Conservation (phyloP, 2,113 vertebrate genomes). For the Charina bottae region DNA sequence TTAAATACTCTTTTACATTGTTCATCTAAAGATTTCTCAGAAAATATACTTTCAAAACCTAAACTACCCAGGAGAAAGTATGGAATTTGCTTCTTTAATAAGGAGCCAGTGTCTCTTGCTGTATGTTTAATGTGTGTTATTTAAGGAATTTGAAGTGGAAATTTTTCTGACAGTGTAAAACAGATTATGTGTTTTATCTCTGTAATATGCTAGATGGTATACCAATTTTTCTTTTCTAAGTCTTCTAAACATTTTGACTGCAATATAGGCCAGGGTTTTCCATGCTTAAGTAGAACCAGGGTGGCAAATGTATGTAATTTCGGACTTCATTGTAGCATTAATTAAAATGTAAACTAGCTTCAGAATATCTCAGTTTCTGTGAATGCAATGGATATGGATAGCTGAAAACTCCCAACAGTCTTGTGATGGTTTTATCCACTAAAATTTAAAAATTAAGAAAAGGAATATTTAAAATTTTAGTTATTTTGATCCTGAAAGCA, state of each 20-base stretch:
- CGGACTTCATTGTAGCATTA: conserved; percentile 18
- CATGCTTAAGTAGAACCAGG: neutral
- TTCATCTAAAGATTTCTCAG: conserved; percentile 54
- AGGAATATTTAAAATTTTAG: conserved; percentile 40
- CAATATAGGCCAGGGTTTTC: neutral
- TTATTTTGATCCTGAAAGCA: conserved; percentile 35
- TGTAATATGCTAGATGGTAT: conserved; percentile 35
- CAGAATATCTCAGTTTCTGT: conserved; percentile 37
- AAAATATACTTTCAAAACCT: conserved; percentile 8
- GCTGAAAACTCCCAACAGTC: conserved; percentile 36
- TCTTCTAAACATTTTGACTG: conserved; percentile 25
- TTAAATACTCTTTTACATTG: conserved; percentile 48
- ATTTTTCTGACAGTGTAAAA: conserved; percentile 24
- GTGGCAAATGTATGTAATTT: neutral
- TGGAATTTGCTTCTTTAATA: conserved; percentile 59
- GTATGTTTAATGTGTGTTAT: conserved; percentile 53
- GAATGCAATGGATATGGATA: conserved; percentile 3
- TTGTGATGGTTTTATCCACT: conserved; percentile 46
- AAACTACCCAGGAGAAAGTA: conserved; percentile 43
- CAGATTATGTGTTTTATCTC: neutral
- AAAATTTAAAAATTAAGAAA: conserved; percentile 28
- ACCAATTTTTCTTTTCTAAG: conserved; percentile 46
- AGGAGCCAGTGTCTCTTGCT: conserved; percentile 69
- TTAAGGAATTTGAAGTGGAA: conserved; percentile 47
- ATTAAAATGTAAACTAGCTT: conserved; percentile 35